Percentiles rank a stretch among this genome's conserved stretches.
Conservation (phyloP, 1,140 invertebrate species). For the Zaprionus gabonicus region DNA sequence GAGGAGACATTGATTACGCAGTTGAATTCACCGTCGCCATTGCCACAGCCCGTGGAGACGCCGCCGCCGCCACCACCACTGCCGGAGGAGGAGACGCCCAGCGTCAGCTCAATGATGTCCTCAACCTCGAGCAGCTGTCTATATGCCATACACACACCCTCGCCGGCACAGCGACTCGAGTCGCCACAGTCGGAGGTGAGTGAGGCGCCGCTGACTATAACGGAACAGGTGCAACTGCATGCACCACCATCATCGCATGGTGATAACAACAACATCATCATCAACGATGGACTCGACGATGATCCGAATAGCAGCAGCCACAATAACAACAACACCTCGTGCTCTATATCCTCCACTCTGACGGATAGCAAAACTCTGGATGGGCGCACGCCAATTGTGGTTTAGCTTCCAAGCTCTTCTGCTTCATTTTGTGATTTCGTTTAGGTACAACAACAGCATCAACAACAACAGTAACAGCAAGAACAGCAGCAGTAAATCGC, state of each 20-base stretch:
- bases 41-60: conserved; percentile 6
- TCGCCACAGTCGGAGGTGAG: conserved; percentile 50
- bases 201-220: conserved; percentile 60
- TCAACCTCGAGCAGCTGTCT: conserved; percentile 72
- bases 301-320: conserved; percentile 38
- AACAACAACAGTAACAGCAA: conserved; percentile 32
- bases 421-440: conserved; percentile 69
- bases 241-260: conserved; percentile 54
- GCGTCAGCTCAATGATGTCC: conserved; percentile 36
- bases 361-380: conserved; percentile 82
- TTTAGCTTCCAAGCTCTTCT: conserved; percentile 52
- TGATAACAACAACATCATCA: conserved; percentile 25
- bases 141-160: conserved; percentile 74
- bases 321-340: conserved; percentile 78
- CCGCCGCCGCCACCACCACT: neutral
- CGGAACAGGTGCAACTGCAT: conserved; percentile 73
- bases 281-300: conserved; percentile 38
- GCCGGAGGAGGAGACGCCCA: conserved; percentile 17
- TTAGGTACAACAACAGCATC: conserved; percentile 55
- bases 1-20: conserved; percentile 65
- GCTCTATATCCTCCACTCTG: conserved; percentile 78
- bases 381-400: conserved; percentile 78
- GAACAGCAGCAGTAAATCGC: conserved; percentile 50
- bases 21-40: conserved; percentile 36
- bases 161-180: conserved; percentile 47